Percentiles rank a stretch among this genome's conserved stretches.
Evolutionary conservation across 2,113 vertebrate species (phyloP).

Genomic region (Aythya baeri): DNA sequence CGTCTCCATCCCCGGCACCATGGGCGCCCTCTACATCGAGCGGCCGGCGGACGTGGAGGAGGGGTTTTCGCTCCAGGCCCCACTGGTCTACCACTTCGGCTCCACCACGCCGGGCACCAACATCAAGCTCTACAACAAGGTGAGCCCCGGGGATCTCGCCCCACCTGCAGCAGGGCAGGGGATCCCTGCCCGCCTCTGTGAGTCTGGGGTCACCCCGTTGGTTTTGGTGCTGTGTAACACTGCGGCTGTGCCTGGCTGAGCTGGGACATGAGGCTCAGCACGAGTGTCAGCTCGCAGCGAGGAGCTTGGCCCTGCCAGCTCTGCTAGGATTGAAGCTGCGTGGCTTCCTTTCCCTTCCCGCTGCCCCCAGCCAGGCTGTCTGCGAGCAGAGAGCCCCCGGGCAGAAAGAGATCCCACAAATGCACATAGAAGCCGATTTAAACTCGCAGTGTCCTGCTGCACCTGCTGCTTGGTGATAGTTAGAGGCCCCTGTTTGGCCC

Average conservation of each 20-base stretch:
- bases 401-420: background rate
- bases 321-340: too few relatives aligned
- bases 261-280: background rate
- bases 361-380: too few relatives aligned
- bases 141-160: slow-evolving; percentile 1
- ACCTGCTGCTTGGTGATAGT: background rate
- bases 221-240: too few relatives aligned
- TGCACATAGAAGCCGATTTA: background rate
- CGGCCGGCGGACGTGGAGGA: slow-evolving; percentile 96
- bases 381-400: background rate
- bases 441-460: background rate
- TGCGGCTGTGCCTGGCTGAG: too few relatives aligned
- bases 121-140: slow-evolving; percentile 99
- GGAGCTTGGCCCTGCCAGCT: too few relatives aligned
- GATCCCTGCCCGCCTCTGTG: too few relatives aligned
- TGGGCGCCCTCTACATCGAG: slow-evolving; percentile 94
- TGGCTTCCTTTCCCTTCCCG: too few relatives aligned
- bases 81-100: slow-evolving; percentile 96
- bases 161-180: background rate
- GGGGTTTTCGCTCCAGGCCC: slow-evolving; percentile 97
- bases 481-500: background rate
- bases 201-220: background rate
- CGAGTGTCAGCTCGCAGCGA: background rate
- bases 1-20: slow-evolving; percentile 94
- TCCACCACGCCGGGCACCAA: slow-evolving; percentile 88